A percentile compares a stretch with the other conserved stretches of the same genome.
These are phyloP conservation scores for Koerneria pararmatus DNA, from an alignment of 2,888 invertebrate genomes.

Conservation along the genomic window DNA sequence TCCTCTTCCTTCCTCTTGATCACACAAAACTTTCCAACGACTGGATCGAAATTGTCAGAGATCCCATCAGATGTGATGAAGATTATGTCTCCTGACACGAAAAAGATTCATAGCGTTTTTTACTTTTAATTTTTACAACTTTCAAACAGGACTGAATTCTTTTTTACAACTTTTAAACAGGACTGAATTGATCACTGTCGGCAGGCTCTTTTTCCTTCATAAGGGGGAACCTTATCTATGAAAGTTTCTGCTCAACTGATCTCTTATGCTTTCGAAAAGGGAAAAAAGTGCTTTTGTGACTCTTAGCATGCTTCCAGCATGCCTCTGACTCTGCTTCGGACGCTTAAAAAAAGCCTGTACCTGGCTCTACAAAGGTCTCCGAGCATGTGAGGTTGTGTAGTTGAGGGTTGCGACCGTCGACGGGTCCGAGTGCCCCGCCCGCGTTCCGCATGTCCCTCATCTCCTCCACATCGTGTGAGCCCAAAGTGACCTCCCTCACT, in stretches of 20 bases:
- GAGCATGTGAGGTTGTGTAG: conserved; percentile 77
- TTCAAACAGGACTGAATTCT: not conserved
- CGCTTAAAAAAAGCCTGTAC: conserved; percentile 14
- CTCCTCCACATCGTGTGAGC: conserved; percentile 76
- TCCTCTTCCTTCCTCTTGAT: conserved; percentile 45
- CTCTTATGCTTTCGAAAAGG: no score
- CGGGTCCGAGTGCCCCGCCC: conserved; percentile 80
- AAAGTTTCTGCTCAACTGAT: no score
- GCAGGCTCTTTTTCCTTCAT: not conserved
- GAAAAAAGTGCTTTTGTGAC: no score
- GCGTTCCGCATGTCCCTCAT: conserved; percentile 85
- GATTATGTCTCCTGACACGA: conserved; percentile 72
- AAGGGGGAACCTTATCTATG: no score
- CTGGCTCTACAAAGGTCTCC: conserved; percentile 73
- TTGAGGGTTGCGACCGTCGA: conserved; percentile 79
- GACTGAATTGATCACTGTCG: no score
- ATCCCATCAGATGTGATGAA: conserved; percentile 84
- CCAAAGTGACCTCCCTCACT: conserved; percentile 70
- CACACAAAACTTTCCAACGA: conserved; percentile 79
- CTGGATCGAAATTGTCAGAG: conserved; percentile 85
- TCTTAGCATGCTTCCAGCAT: not conserved
- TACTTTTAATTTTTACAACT: not conserved
- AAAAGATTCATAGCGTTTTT: not conserved
- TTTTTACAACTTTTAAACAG: no score
- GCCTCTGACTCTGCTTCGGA: not conserved